phyloP scores from a whole-genome alignment of 2,888 invertebrate species.

The Boloria euphrosyne region DNA sequence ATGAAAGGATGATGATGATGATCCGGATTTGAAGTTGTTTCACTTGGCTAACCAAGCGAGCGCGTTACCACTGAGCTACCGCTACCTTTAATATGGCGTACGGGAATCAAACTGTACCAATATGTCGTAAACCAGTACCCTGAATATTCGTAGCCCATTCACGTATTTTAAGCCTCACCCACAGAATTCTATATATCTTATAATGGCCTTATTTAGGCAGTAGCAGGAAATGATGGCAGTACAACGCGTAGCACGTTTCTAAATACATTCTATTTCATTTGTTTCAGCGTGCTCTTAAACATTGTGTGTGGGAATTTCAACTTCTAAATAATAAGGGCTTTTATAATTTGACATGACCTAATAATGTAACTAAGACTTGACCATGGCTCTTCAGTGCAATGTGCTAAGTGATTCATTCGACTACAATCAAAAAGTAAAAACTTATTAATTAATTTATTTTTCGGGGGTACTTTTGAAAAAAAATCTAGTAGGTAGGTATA shows the following conservation, averaged over 20 bases:
- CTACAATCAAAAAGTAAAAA: conserved; percentile 10
- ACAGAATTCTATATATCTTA: conserved; percentile 15
- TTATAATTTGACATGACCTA: not conserved
- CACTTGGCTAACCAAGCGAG: too few relatives aligned
- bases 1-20: too few relatives aligned
- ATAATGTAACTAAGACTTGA: conserved; percentile 20
- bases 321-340: not conserved
- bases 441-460: conserved; percentile 7
- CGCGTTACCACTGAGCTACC: too few relatives aligned
- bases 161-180: not conserved
- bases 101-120: too few relatives aligned
- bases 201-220: conserved; percentile 21
- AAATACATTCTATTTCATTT: conserved; percentile 22
- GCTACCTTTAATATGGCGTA: too few relatives aligned
- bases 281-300: not conserved
- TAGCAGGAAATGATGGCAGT: conserved; percentile 21
- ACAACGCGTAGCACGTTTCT: conserved; percentile 18
- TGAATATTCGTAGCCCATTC: not conserved
- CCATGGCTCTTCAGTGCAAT: conserved; percentile 25
- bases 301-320: not conserved
- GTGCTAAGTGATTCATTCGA: conserved; percentile 16
- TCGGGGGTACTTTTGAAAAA: too few relatives aligned
- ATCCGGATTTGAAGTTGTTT: too few relatives aligned
- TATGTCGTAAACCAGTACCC: too few relatives aligned
- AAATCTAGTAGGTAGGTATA: too few relatives aligned